Conservation (phyloP, 1,140 invertebrate genomes). For the Spodoptera frugiperda region DNA sequence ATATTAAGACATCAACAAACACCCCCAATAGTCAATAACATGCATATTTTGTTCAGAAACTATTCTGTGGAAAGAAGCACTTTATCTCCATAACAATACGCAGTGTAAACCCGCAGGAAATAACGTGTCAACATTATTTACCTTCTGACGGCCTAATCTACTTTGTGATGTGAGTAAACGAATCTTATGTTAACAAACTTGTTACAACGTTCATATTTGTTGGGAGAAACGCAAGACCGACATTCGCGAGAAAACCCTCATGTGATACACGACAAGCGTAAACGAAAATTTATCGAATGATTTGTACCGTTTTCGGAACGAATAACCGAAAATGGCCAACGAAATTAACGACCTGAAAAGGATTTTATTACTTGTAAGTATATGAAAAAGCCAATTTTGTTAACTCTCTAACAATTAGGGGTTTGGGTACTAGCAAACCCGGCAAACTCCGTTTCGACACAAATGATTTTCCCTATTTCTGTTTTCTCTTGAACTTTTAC, state of each 20-base stretch:
- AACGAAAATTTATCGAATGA: constrained; percentile 53
- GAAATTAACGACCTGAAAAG: constrained; percentile 59
- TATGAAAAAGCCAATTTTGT: not conserved
- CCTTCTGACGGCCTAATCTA: constrained; percentile 70
- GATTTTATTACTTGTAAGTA: constrained; percentile 67
- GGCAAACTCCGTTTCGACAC: too few relatives aligned
- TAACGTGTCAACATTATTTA: constrained; percentile 76
- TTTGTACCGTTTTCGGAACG: constrained; percentile 13
- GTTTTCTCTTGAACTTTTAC: too few relatives aligned
- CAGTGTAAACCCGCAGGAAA: constrained; percentile 64
- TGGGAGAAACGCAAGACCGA: constrained; percentile 51
- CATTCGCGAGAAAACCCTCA: constrained; percentile 63
- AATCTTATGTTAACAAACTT: constrained; percentile 68
- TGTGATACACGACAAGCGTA: constrained; percentile 61
- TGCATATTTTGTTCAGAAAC: not conserved
- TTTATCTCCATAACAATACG: constrained; percentile 40
- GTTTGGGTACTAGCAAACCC: too few relatives aligned
- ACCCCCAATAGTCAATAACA: too few relatives aligned
- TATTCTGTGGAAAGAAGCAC: not conserved
- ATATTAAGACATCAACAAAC: too few relatives aligned
- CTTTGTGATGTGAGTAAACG: constrained; percentile 61
- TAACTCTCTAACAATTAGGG: too few relatives aligned
- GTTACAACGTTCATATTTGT: constrained; percentile 66
- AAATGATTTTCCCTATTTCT: too few relatives aligned
- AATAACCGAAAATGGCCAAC: constrained; percentile 65